phyloP scores from a whole-genome alignment of 2,113 vertebrate genomes.

The Eptesicus fuscus region DNA sequence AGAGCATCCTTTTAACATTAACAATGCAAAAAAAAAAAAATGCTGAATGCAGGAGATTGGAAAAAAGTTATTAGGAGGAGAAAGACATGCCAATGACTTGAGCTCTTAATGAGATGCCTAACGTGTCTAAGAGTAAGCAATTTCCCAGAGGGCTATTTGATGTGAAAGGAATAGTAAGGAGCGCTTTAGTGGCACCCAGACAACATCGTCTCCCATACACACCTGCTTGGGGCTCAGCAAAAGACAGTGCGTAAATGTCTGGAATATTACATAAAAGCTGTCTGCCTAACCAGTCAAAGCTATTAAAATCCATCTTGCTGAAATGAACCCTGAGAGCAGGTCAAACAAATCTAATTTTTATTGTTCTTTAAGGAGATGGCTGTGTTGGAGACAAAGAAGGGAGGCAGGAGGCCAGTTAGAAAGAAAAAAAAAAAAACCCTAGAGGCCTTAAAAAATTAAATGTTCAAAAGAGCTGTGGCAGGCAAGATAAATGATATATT shows the following conservation, averaged over 20 bases:
- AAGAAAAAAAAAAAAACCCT: conserved; percentile 69
- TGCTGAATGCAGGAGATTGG: conserved; percentile 60
- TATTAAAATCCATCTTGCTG: conserved; percentile 86
- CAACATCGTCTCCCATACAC: conserved; percentile 64
- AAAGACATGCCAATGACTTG: conserved; percentile 58
- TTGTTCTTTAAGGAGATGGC: conserved; percentile 85
- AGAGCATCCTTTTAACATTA: conserved; percentile 62
- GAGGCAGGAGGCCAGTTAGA: conserved; percentile 76
- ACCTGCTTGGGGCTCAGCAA: conserved; percentile 76
- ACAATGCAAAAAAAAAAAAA: conserved; percentile 36
- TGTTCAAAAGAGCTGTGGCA: conserved; percentile 81
- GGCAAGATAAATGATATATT: conserved; percentile 86
- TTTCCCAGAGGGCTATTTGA: conserved; percentile 73
- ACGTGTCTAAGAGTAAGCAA: conserved; percentile 61
- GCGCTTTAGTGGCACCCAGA: conserved; percentile 66
- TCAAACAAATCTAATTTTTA: conserved; percentile 88
- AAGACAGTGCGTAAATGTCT: conserved; percentile 85
- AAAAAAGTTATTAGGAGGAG: conserved; percentile 55
- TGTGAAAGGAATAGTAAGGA: conserved; percentile 77
- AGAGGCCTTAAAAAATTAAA: conserved; percentile 86
- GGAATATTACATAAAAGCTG: conserved; percentile 85
- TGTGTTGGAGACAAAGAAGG: conserved; percentile 80
- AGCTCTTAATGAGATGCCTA: conserved; percentile 72
- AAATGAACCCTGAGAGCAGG: conserved; percentile 82
- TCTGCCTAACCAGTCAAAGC: conserved; percentile 81